A percentile compares a stretch with the other conserved stretches of the same genome.
These are phyloP conservation scores for Tragelaphus imberbis DNA, from an alignment of 2,113 vertebrate species.

Conservation along the genomic window DNA sequence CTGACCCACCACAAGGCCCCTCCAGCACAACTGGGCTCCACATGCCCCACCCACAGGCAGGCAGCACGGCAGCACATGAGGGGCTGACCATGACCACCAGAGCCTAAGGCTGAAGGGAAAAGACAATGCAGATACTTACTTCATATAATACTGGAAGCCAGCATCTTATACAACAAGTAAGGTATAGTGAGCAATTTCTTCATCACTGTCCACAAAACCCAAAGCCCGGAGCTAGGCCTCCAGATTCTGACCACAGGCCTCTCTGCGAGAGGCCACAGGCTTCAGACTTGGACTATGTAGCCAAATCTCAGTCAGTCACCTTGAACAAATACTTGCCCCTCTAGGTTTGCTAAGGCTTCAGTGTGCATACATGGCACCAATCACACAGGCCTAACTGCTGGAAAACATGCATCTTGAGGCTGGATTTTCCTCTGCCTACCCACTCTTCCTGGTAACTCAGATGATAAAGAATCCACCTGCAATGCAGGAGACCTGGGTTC, in stretches of 20 bases:
- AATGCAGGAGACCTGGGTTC: neutral
- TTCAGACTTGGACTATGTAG: neutral
- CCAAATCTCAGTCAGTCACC: neutral
- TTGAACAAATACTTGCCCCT: neutral
- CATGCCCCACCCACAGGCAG: accelerated
- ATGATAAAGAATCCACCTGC: neutral
- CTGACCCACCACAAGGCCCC: neutral
- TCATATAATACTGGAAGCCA: neutral
- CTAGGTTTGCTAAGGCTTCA: neutral
- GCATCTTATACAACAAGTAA: neutral
- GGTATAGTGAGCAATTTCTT: neutral
- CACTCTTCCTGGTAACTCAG: neutral
- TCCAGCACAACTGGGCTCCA: neutral
- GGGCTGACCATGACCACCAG: neutral
- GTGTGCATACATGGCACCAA: accelerated
- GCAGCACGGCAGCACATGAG: accelerated
- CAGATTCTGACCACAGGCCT: neutral
- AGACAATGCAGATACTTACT: neutral
- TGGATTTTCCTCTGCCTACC: neutral
- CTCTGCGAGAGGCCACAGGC: no score
- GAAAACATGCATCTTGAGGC: neutral
- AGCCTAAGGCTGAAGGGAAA: neutral
- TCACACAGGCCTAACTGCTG: neutral
- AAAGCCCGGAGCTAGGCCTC: neutral
- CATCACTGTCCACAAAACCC: neutral